Conservation (phyloP, 2,797 vertebrate species). For the Enteromius viviparus region DNA sequence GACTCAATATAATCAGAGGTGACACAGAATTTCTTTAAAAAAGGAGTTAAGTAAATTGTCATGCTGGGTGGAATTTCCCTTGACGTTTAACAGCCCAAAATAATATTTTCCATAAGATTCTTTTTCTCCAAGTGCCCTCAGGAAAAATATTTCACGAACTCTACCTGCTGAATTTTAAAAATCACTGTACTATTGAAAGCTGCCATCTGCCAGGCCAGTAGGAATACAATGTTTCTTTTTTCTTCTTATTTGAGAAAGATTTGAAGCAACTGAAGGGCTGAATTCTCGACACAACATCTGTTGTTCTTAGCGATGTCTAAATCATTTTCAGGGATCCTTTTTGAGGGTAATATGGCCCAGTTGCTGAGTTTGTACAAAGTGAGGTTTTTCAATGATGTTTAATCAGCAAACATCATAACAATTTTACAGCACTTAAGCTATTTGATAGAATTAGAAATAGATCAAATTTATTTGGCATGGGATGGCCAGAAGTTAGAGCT, state of each 20-base stretch:
- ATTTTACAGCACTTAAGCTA: conserved; percentile 52
- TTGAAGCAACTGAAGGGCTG: conserved; percentile 4
- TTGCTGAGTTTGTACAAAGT: conserved; percentile 63
- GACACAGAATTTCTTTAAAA: conserved; percentile 75
- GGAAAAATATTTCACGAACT: conserved; percentile 70
- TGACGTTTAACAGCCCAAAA: conserved; percentile 76
- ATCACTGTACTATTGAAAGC: conserved; percentile 69
- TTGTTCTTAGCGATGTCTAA: conserved; percentile 49
- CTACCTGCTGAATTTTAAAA: conserved; percentile 71
- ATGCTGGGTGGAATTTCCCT: conserved; percentile 80
- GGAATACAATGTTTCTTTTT: conserved; percentile 45
- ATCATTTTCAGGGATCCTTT: conserved; percentile 52
- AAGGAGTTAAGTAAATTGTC: conserved; percentile 80
- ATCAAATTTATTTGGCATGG: conserved; percentile 59
- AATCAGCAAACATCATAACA: conserved; percentile 60
- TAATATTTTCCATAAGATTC: conserved; percentile 83
- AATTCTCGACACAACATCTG: conserved; percentile 63
- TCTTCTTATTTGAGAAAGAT: conserved; percentile 14
- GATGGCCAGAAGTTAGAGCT: conserved; percentile 51
- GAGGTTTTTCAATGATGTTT: conserved; percentile 62
- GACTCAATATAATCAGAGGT: conserved; percentile 80
- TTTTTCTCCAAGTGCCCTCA: conserved; percentile 69
- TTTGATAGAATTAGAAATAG: conserved; percentile 56
- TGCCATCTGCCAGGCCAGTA: conserved; percentile 67
- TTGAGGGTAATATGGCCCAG: conserved; percentile 44